Evolutionary conservation across 1,140 invertebrate species (phyloP), one percentile per base, ranked within the genome.

Genomic region (Drosophila orena): DNA sequence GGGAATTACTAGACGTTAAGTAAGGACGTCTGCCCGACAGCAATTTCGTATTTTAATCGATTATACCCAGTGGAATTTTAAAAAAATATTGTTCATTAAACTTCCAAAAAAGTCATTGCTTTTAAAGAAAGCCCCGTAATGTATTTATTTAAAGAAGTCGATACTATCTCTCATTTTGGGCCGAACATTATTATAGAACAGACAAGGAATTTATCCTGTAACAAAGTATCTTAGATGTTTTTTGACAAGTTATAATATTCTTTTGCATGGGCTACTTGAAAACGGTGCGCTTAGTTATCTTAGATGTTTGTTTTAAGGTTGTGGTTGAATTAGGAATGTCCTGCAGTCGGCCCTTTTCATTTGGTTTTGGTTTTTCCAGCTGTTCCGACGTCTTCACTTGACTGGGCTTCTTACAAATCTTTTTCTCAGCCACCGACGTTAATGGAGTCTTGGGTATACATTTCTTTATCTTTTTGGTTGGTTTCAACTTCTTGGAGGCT

Each of bases 391-490:
- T n/a, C 20, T 53, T 34, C 1, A 37, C 24, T 38, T 14, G 37
- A 38, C 37, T 38, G 4, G n/a, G 2, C 30, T 64, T 64, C 34
- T 57, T 57, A 7, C 5, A 14, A 15, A 4, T 8, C 3, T 37
- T 57, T n/a, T 53, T 27, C 5, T 47, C 34, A 14, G 50, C 3
- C 0, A 4, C 5, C 2, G 64, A 11, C 10, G 40, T 20, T 10
- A 40, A 24, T 1, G 22, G 22, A 11, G 22, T 50, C 17, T 62
- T 35, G n/a, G 38, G 58, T 2, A 24, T 0, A 4, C 6, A 5
- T n/a, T 44, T 81, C 54, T 74, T 79, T 0, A 78, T 62, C 2
- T 2, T 0, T 3, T 74, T 74, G 1, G 0, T 1, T 15, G 4
- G 30, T 46, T 83, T 61, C 1, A 35, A 3, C 0, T 60, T 60